Percentiles rank a stretch among this genome's conserved stretches.
Conservation (phyloP, 2,113 vertebrate genomes). For the Glaucomys volans region DNA sequence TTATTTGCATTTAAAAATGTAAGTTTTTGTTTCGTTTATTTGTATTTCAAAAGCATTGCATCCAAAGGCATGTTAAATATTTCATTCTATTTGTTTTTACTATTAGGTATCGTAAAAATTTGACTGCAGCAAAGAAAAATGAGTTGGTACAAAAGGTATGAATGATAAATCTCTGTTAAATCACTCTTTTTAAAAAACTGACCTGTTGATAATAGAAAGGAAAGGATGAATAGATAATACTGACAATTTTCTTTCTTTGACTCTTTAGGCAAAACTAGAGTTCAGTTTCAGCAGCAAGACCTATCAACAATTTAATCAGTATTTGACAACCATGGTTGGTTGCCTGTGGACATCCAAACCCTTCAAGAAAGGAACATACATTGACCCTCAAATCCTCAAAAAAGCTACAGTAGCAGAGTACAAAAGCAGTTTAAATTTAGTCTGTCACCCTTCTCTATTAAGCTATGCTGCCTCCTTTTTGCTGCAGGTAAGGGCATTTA, state of each 20-base stretch:
- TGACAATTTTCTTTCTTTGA: slow-evolving; percentile 38
- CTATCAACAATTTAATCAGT: slow-evolving; percentile 93
- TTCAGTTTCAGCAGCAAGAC: slow-evolving; percentile 92
- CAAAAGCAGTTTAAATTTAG: slow-evolving; percentile 89
- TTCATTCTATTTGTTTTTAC: slow-evolving; percentile 25
- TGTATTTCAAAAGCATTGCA: slow-evolving; percentile 9
- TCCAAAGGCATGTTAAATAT: background rate
- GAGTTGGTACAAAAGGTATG: slow-evolving; percentile 90
- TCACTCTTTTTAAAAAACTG: slow-evolving; percentile 40
- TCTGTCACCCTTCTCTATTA: slow-evolving; percentile 93
- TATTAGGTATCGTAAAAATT: slow-evolving; percentile 93
- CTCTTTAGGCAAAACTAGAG: slow-evolving; percentile 83
- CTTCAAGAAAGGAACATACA: slow-evolving; percentile 86
- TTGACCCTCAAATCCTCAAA: slow-evolving; percentile 87
- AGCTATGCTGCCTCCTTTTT: slow-evolving; percentile 90
- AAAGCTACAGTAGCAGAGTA: slow-evolving; percentile 84
- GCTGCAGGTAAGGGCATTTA: slow-evolving; percentile 88
- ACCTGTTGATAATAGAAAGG: background rate
- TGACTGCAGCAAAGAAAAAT: slow-evolving; percentile 92
- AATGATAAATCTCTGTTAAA: slow-evolving; percentile 38
- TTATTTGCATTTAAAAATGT: slow-evolving; percentile 56
- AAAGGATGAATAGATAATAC: background rate
- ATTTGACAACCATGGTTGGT: slow-evolving; percentile 91
- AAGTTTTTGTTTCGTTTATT: slow-evolving; percentile 36
- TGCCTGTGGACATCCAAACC: slow-evolving; percentile 93